Conservation (phyloP, 2,113 vertebrate species). For the Gnathonemus echidnorhynchus region DNA sequence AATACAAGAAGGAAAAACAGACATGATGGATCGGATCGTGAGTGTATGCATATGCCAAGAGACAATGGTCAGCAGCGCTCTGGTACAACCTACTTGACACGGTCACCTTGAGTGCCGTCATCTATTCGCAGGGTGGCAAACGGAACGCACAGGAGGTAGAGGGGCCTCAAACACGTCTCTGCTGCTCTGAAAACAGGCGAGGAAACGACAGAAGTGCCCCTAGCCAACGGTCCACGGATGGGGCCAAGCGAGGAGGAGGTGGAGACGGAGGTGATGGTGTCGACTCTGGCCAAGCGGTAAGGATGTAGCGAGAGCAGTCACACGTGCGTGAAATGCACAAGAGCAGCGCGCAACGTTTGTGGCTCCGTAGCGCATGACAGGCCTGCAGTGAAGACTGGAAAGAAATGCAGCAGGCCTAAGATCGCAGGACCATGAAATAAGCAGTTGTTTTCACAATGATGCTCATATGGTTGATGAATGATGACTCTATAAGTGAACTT, state of each 20-base stretch:
- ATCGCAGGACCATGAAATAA: neutral
- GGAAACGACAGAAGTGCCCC: neutral
- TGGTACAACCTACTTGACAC: neutral
- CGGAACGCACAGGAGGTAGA: neutral
- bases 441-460: neutral
- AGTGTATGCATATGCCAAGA: neutral
- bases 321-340: slow-evolving; percentile 7
- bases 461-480: neutral
- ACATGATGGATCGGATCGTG: neutral
- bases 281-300: slow-evolving; percentile 4
- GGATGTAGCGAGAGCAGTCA: neutral
- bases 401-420: neutral
- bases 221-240: neutral
- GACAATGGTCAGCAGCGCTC: neutral
- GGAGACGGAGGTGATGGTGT: neutral
- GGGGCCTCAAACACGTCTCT: neutral
- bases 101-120: neutral
- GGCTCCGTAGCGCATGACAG: neutral
- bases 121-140: neutral
- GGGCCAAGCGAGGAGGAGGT: neutral
- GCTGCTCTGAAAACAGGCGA: neutral
- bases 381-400: neutral
- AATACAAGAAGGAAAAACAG: neutral
- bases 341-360: neutral
- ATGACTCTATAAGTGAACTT: neutral